A percentile compares a stretch with the other conserved stretches of the same genome.
Evolutionary conservation across 2,888 invertebrate genomes (phyloP).

Genomic region (Prenolepis imparis): DNA sequence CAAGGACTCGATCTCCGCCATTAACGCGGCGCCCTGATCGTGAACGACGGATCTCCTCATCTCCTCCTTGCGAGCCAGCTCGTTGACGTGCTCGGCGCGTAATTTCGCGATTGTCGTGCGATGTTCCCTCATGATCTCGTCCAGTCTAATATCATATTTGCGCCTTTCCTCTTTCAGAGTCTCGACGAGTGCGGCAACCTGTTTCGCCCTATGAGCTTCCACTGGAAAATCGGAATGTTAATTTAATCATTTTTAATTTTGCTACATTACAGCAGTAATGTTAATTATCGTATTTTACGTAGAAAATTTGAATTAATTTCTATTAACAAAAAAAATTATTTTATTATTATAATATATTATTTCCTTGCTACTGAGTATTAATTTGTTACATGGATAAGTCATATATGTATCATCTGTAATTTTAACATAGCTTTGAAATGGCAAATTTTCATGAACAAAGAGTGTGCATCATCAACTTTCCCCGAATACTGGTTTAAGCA

Average conservation of each 20-base stretch:
- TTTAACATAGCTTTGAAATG: not conserved
- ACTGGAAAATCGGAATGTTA: slow-evolving; percentile 71
- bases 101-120: slow-evolving; percentile 78
- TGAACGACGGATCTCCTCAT: slow-evolving; percentile 87
- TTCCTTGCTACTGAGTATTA: not conserved
- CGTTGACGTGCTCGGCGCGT: slow-evolving; percentile 87
- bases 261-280: not conserved
- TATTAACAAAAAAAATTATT: not conserved
- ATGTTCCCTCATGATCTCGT: slow-evolving; percentile 81
- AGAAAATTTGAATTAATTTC: not conserved
- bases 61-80: slow-evolving; percentile 87
- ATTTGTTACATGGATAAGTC: not conserved
- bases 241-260: not conserved
- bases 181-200: slow-evolving; percentile 76
- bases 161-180: slow-evolving; percentile 79
- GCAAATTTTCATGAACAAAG: not conserved
- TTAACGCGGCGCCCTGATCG: slow-evolving; percentile 87
- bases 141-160: slow-evolving; percentile 78
- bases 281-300: not conserved
- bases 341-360: not conserved
- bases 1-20: slow-evolving; percentile 93
- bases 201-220: slow-evolving; percentile 78
- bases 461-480: not conserved
- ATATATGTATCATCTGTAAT: not conserved
- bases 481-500: not conserved